These are phyloP conservation scores for Lymantria dispar DNA, from an alignment of 2,888 invertebrate species.

Conservation along the genomic window DNA sequence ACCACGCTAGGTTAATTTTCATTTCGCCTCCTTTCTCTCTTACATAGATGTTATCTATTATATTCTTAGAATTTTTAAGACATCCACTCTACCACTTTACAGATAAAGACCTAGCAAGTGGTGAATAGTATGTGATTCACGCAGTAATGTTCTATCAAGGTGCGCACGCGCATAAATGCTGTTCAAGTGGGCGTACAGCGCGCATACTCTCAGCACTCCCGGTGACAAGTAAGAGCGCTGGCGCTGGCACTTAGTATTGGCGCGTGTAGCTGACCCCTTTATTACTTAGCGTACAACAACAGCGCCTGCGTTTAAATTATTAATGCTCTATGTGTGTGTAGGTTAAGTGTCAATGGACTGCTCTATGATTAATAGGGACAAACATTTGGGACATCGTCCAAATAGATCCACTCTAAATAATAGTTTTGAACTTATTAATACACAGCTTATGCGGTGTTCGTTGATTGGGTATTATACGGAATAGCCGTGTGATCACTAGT, in stretches of 20 bases:
- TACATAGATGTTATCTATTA: too few relatives aligned
- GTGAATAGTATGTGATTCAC: neutral
- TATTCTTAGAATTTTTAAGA: too few relatives aligned
- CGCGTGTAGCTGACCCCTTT: slow-evolving; percentile 29
- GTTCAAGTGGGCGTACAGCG: slow-evolving; percentile 31
- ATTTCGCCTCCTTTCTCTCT: too few relatives aligned
- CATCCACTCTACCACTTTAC: too few relatives aligned
- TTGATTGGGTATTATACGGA: too few relatives aligned
- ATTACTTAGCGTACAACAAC: slow-evolving; percentile 36
- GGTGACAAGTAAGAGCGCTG: neutral
- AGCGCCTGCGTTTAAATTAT: slow-evolving; percentile 30
- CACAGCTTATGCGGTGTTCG: too few relatives aligned
- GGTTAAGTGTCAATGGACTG: slow-evolving; percentile 13
- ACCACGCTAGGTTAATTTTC: too few relatives aligned
- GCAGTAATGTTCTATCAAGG: slow-evolving; percentile 20
- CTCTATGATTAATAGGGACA: slow-evolving; percentile 7
- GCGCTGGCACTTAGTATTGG: slow-evolving; percentile 13
- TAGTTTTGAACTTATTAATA: too few relatives aligned
- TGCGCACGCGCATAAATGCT: slow-evolving; percentile 23
- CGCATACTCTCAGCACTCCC: slow-evolving; percentile 4
- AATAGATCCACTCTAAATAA: neutral
- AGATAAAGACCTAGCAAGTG: too few relatives aligned
- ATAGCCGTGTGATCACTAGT: too few relatives aligned
- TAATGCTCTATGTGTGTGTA: slow-evolving; percentile 25
- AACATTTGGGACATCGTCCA: slow-evolving; percentile 7